These are phyloP conservation scores for Gracilinanus agilis DNA, from an alignment of 2,113 vertebrate genomes.

Conservation along the genomic window DNA sequence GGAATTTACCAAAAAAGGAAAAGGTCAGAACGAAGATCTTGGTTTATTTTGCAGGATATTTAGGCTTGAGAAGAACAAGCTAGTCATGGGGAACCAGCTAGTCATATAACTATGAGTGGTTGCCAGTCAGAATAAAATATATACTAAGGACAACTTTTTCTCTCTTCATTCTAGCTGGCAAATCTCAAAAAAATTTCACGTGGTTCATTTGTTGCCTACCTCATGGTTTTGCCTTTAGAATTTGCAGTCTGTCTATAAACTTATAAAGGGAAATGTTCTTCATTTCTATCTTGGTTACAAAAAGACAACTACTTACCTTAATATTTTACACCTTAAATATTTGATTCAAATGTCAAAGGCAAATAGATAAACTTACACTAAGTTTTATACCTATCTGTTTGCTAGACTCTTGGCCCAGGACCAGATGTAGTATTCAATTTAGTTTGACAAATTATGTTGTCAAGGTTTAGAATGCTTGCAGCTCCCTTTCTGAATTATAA, in stretches of 20 bases:
- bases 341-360: constrained; percentile 36
- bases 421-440: not conserved
- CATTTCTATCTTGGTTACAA: not conserved
- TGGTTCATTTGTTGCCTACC: not conserved
- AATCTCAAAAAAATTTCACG: not conserved
- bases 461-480: not conserved
- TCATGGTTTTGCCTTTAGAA: not conserved
- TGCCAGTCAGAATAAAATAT: constrained; percentile 1
- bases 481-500: constrained; percentile 3
- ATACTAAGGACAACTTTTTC: not conserved
- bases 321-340: constrained; percentile 21
- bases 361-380: not conserved
- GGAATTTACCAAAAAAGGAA: not conserved
- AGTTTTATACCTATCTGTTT: not conserved
- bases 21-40: not conserved
- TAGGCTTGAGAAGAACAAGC: not conserved
- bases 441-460: not conserved
- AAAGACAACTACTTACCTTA: not conserved
- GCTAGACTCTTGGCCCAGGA: not conserved
- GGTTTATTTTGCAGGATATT: not conserved
- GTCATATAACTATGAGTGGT: not conserved
- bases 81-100: not conserved
- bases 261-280: not conserved
- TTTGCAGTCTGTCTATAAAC: not conserved
- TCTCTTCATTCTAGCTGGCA: not conserved